A percentile compares a stretch with the other conserved stretches of the same genome.
Conservation (phyloP, 2,113 vertebrate genomes). For the Indri indri region DNA sequence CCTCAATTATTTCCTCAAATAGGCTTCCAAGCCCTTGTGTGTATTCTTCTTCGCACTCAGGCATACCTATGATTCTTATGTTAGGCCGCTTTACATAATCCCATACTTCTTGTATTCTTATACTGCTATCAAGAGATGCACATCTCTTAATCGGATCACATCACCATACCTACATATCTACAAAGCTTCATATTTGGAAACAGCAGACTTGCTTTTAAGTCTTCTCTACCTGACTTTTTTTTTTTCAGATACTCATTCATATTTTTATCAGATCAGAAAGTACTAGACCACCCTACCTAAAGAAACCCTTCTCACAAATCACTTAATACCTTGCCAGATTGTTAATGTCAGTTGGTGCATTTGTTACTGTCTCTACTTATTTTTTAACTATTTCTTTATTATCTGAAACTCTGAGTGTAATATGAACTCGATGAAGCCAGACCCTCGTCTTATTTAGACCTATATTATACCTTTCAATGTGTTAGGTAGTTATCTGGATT, state of each 20-base stretch:
- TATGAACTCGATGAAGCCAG: neutral
- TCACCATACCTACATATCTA: neutral
- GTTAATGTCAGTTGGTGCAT: neutral
- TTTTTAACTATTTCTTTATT: neutral
- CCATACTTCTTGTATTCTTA: neutral
- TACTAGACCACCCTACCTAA: neutral
- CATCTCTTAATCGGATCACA: neutral
- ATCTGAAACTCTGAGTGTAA: neutral
- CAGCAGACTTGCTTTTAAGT: neutral
- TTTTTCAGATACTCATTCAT: neutral
- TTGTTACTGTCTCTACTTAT: neutral
- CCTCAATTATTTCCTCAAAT: too few relatives aligned
- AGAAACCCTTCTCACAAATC: neutral
- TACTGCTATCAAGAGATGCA: too few relatives aligned
- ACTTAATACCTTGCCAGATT: neutral
- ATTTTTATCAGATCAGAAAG: neutral
- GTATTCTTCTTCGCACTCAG: too few relatives aligned
- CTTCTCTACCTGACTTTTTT: neutral
- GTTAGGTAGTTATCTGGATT: neutral
- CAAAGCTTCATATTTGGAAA: neutral
- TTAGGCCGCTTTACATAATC: too few relatives aligned
- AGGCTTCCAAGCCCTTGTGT: too few relatives aligned
- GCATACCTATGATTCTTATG: too few relatives aligned
- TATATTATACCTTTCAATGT: neutral
- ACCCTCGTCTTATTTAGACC: neutral